Evolutionary conservation across 2,797 vertebrate species (phyloP).

Genomic region (Furcifer pardalis): DNA sequence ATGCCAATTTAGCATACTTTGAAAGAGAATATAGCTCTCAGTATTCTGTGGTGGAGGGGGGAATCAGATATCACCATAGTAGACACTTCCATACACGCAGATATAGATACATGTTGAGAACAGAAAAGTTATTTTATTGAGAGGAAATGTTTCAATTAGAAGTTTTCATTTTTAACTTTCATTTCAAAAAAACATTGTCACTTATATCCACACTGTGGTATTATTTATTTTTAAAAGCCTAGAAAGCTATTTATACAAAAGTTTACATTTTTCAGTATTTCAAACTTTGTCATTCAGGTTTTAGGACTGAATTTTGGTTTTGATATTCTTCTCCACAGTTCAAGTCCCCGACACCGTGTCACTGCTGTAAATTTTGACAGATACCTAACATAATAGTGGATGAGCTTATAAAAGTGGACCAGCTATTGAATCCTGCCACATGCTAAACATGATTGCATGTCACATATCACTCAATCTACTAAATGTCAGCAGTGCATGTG

Average conservation of each 20-base stretch:
- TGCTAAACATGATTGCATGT: background rate
- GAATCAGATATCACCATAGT: background rate
- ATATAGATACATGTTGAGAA: background rate
- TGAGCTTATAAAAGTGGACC: background rate
- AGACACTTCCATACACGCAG: background rate
- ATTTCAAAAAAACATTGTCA: background rate
- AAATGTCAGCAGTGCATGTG: background rate
- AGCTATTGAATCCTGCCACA: background rate
- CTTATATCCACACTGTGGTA: background rate
- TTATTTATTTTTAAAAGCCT: background rate
- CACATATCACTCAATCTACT: background rate
- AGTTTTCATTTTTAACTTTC: too few relatives aligned
- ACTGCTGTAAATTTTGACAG: background rate
- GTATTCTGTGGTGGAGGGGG: conserved; percentile 11
- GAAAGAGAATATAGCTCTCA: background rate
- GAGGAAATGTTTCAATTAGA: too few relatives aligned
- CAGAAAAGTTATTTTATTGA: background rate
- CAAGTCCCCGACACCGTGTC: background rate
- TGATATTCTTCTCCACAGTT: background rate
- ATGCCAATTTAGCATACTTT: background rate
- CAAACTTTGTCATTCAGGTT: background rate
- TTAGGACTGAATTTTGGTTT: background rate
- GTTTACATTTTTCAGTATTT: background rate
- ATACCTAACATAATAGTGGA: background rate
- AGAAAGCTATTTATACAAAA: background rate